These are phyloP conservation scores for Pseudopodoces humilis DNA, from an alignment of 2,113 vertebrate species.

Conservation along the genomic window DNA sequence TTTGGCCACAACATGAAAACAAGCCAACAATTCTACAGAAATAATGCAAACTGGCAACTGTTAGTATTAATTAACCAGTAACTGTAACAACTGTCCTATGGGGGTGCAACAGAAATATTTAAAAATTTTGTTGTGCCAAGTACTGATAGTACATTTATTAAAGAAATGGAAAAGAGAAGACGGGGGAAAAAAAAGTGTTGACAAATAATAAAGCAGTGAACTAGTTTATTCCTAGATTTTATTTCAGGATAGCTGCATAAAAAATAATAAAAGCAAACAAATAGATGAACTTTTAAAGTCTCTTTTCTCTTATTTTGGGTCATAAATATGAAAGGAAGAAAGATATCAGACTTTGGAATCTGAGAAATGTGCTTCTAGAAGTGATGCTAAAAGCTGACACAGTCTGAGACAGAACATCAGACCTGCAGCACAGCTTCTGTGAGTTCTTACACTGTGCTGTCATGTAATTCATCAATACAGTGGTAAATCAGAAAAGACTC, in stretches of 20 bases:
- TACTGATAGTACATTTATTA: background rate
- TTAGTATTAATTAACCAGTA: background rate
- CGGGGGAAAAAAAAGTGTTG: background rate
- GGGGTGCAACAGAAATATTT: background rate
- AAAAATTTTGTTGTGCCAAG: background rate
- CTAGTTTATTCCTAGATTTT: background rate
- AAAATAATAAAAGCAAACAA: background rate
- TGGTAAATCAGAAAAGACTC: constrained; percentile 22
- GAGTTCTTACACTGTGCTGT: background rate
- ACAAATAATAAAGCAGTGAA: background rate
- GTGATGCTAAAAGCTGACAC: background rate
- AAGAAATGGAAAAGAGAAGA: background rate
- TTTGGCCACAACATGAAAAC: background rate
- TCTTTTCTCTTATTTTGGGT: background rate
- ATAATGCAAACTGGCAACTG: background rate
- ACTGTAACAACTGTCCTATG: background rate
- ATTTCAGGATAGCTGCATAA: background rate
- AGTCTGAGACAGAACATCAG: background rate
- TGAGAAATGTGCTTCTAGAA: background rate
- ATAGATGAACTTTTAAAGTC: background rate
- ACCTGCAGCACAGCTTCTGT: background rate
- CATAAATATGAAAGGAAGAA: background rate
- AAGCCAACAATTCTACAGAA: background rate
- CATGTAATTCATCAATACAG: background rate
- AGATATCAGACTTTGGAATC: background rate